Conservation (phyloP, 2,797 vertebrate genomes). For the Ptychobarbus kaznakovi region DNA sequence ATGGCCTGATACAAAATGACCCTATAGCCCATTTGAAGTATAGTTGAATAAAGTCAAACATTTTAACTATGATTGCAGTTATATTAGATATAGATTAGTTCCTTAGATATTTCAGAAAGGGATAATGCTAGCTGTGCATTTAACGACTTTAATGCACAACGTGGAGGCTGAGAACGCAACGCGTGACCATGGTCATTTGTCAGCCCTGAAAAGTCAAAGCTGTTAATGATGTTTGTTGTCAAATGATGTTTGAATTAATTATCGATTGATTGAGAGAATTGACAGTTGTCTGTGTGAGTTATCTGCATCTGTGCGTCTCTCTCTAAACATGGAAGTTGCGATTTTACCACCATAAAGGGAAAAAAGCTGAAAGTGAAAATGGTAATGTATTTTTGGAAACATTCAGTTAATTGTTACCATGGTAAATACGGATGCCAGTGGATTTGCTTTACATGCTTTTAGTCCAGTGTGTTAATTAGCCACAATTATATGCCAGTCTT, state of each 20-base stretch:
- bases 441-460: constrained; percentile 7
- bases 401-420: constrained; percentile 52
- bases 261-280: too few relatives aligned
- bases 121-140: not conserved
- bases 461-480: constrained; percentile 5
- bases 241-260: too few relatives aligned
- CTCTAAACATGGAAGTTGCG: too few relatives aligned
- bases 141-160: not conserved
- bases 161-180: not conserved
- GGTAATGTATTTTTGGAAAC: constrained; percentile 1
- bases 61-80: not conserved
- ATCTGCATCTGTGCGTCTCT: too few relatives aligned
- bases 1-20: not conserved
- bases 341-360: not conserved
- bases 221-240: not conserved
- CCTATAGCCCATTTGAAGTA: too few relatives aligned
- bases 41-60: not conserved
- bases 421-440: constrained; percentile 49
- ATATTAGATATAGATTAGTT: not conserved
- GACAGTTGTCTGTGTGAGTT: too few relatives aligned
- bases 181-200: not conserved
- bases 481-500: constrained; percentile 8
- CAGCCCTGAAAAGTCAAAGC: not conserved
- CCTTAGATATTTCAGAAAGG: not conserved
- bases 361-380: not conserved